A percentile compares a stretch with the other conserved stretches of the same genome.
These are phyloP conservation scores for Pachyseris speciosa DNA, from an alignment of 64 coral and sea anemone species.

Conservation along the genomic window DNA sequence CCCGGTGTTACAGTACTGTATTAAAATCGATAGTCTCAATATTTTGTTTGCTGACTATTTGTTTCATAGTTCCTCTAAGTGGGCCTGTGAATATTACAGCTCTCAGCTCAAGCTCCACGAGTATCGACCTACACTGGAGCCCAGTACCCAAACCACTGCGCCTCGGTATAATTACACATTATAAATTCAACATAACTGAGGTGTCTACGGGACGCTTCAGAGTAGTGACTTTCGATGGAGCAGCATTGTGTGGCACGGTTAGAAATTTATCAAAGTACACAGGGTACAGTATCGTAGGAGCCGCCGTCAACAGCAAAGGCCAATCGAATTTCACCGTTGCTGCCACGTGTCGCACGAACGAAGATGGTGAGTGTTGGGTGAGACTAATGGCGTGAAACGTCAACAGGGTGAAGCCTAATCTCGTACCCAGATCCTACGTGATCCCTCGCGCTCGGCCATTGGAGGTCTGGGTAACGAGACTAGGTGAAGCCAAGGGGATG, in stretches of 20 bases:
- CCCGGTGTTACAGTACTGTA: too few relatives aligned
- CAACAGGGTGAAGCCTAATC: too few relatives aligned
- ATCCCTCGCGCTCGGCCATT: too few relatives aligned
- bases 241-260: background rate
- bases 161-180: background rate
- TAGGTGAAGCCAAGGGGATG: too few relatives aligned
- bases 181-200: background rate
- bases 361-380: conserved; percentile 17
- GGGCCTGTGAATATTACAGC: background rate
- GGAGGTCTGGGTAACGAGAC: too few relatives aligned
- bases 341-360: background rate
- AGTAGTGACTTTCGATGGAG: background rate
- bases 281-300: background rate
- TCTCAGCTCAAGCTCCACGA: background rate
- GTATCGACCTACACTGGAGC: background rate
- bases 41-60: background rate
- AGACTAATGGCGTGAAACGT: too few relatives aligned
- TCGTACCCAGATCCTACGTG: too few relatives aligned
- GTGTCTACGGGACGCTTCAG: background rate
- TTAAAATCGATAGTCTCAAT: too few relatives aligned
- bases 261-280: background rate
- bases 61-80: background rate
- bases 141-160: background rate
- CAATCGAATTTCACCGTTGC: conserved; percentile 3
- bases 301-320: conserved; percentile 10